Conservation (phyloP, 2,113 vertebrate genomes). For the Sebastes fasciatus region DNA sequence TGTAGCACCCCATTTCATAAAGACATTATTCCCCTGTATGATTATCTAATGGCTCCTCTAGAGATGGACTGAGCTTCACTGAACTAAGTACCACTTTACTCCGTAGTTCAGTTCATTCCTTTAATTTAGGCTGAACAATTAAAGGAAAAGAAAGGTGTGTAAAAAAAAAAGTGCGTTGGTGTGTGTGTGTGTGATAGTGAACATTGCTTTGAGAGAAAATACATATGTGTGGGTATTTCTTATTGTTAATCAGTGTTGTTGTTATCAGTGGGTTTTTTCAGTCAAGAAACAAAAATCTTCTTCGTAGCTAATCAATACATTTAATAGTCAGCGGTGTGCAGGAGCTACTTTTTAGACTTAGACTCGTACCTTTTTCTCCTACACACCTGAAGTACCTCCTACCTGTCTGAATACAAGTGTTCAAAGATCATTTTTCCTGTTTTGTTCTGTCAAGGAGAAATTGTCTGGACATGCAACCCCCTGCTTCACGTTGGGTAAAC, state of each 20-base stretch:
- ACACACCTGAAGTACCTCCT: background rate
- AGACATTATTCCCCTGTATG: slow-evolving; percentile 56
- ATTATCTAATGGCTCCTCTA: slow-evolving; percentile 56
- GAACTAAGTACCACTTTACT: slow-evolving; percentile 64
- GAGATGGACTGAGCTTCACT: slow-evolving; percentile 59
- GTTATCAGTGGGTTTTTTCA: background rate
- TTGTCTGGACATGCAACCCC: background rate
- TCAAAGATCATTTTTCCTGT: slow-evolving; percentile 5
- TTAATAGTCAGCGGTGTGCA: background rate
- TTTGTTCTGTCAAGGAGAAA: slow-evolving; percentile 9
- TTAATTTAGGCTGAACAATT: slow-evolving; percentile 42
- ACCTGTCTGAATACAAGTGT: slow-evolving; percentile 11
- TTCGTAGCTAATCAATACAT: background rate
- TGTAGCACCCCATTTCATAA: slow-evolving; percentile 52
- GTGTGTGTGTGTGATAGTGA: background rate
- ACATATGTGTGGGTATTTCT: background rate
- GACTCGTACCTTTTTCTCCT: background rate
- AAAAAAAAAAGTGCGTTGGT: slow-evolving; percentile 7
- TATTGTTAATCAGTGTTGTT: background rate
- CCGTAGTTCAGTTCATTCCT: slow-evolving; percentile 41
- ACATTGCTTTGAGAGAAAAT: slow-evolving; percentile 12
- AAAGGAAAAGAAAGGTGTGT: slow-evolving; percentile 5
- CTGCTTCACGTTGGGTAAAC: slow-evolving; percentile 1
- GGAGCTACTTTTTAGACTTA: background rate
- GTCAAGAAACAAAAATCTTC: background rate